Evolutionary conservation across 1,140 invertebrate genomes (phyloP).

Genomic region (Drosophila punjabiensis): DNA sequence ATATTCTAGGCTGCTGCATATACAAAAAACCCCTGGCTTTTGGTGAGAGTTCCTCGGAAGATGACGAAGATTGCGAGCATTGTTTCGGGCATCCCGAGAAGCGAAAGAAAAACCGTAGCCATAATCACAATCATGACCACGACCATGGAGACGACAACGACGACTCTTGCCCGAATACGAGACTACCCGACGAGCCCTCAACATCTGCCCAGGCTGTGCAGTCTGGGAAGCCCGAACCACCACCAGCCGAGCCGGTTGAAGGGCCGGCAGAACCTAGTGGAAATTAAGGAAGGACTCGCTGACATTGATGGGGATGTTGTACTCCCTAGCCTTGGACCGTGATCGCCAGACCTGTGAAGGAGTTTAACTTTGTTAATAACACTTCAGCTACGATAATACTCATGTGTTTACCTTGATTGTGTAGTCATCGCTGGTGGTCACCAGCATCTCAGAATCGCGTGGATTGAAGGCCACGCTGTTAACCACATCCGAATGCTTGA

Average conservation of each 20-base stretch:
- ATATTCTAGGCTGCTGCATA: conserved; percentile 93
- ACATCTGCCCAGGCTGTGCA: conserved; percentile 44
- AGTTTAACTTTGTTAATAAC: background rate
- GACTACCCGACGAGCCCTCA: conserved; percentile 35
- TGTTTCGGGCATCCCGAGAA: conserved; percentile 93
- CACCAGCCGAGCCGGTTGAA: conserved; percentile 10
- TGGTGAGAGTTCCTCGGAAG: conserved; percentile 93
- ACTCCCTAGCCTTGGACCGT: conserved; percentile 55
- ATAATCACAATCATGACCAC: conserved; percentile 28
- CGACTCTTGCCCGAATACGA: conserved; percentile 7
- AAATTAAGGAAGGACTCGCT: conserved; percentile 59
- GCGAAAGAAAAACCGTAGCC: conserved; percentile 86
- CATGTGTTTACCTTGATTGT: conserved; percentile 87
- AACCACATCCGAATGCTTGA: conserved; percentile 93
- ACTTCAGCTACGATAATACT: background rate
- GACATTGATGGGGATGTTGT: conserved; percentile 67
- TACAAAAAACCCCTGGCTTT: conserved; percentile 93
- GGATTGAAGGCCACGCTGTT: conserved; percentile 96
- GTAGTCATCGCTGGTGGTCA: conserved; percentile 95
- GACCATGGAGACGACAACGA: conserved; percentile 17
- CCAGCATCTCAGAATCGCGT: conserved; percentile 92
- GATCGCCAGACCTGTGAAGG: conserved; percentile 74
- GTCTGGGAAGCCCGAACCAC: background rate
- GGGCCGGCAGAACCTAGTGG: conserved; percentile 10
- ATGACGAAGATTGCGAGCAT: conserved; percentile 93